Conservation (phyloP, 2,888 invertebrate species). For the Halocaridina rubra region DNA sequence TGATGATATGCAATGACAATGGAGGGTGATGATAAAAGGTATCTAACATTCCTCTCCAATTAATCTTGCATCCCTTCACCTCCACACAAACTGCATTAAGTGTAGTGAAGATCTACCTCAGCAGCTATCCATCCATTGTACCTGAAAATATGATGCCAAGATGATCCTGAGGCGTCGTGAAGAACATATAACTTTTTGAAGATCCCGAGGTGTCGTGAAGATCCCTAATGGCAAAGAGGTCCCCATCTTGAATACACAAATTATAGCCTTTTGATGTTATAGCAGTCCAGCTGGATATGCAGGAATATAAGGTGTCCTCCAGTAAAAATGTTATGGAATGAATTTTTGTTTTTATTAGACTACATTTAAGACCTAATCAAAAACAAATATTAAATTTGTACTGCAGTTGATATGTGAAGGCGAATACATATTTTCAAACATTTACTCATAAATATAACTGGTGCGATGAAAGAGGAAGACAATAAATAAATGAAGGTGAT, state of each 20-base stretch:
- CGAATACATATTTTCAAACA: too few species aligned
- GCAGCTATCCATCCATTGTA: background rate
- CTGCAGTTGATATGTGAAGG: too few species aligned
- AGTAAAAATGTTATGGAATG: background rate
- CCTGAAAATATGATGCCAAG: slow-evolving; percentile 17
- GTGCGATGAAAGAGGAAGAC: too few species aligned
- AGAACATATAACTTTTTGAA: slow-evolving; percentile 19
- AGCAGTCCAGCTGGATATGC: background rate
- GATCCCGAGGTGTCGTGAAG: slow-evolving; percentile 23
- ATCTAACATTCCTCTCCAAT: background rate
- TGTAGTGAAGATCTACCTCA: background rate
- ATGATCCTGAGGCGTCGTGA: slow-evolving; percentile 51
- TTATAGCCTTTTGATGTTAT: background rate
- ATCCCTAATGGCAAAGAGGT: background rate
- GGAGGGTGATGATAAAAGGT: background rate
- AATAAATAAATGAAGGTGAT: too few species aligned
- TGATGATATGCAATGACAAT: background rate
- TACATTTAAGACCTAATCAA: too few species aligned
- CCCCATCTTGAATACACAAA: background rate
- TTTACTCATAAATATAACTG: too few species aligned
- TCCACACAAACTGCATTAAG: background rate
- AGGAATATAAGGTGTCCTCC: background rate
- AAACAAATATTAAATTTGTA: too few species aligned
- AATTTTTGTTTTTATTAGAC: too few species aligned
- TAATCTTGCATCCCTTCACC: background rate